Evolutionary conservation across 2,888 invertebrate species (phyloP), one percentile per base, ranked within the genome.

Genomic region (Callosobruchus maculatus): DNA sequence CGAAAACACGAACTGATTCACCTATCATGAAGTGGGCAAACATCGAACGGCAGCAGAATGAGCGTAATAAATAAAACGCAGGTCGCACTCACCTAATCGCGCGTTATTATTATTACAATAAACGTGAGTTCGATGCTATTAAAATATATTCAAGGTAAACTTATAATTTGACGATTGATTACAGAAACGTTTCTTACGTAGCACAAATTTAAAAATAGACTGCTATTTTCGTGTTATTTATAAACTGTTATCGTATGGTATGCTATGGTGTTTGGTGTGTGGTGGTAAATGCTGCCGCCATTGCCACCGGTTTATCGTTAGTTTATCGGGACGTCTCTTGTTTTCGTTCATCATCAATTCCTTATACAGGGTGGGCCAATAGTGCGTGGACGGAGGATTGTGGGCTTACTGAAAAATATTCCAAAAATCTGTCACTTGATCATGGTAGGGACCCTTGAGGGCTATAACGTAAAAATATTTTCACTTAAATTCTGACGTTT

Each of bases 211-310:
- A 78, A 74, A 78, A 78, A 78, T 78, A 78, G 77, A 78, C 73
- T 21, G 75, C 73, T 78, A 77, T 78, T 77, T 78, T 77, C 73
- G 72, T 71, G 74, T 71, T 76, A 77, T 76, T 78, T 78, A 75
- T 77, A 76, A 77, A 75, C 68, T 73, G 73, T 77, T 77, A 77
- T 78, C 75, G 71, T 71, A 70, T 67, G 68, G 21, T n/a, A n/a
- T n/a, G n/a, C n/a, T n/a, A n/a, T n/a, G n/a, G n/a, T n/a, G n/a
- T n/a, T n/a, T n/a, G n/a, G n/a, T n/a, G n/a, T n/a, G n/a, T n/a
- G n/a, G n/a, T n/a, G n/a, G n/a, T n/a, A n/a, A n/a, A n/a, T n/a
- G n/a, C n/a, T n/a, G n/a, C n/a, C n/a, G n/a, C n/a, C n/a, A n/a
- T n/a, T n/a, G n/a, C n/a, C n/a, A n/a, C n/a, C n/a, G n/a, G n/a